Percentiles rank a stretch among this genome's conserved stretches.
Conservation (phyloP, 2,888 invertebrate genomes). For the Drosophila yooni region DNA sequence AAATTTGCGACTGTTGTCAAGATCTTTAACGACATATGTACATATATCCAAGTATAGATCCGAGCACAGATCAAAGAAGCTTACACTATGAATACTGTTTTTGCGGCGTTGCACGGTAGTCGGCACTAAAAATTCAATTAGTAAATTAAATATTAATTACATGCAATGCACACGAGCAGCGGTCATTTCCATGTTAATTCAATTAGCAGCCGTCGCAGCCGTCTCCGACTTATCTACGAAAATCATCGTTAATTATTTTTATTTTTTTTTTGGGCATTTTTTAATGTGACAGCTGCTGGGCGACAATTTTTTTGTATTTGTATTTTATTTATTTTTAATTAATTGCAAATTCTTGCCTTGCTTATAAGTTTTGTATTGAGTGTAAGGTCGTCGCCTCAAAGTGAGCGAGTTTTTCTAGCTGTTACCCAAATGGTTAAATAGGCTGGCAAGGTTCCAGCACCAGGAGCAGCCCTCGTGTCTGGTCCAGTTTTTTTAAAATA, state of each 20-base stretch:
- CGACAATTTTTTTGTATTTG: slow-evolving; percentile 9
- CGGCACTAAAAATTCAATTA: slow-evolving; percentile 66
- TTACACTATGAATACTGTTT: slow-evolving; percentile 39
- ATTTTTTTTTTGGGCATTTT: slow-evolving; percentile 3
- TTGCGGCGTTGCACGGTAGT: slow-evolving; percentile 60
- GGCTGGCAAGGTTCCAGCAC: slow-evolving; percentile 59
- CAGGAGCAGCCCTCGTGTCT: slow-evolving; percentile 58
- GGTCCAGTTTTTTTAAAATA: slow-evolving; percentile 28
- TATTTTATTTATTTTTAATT: slow-evolving; percentile 25
- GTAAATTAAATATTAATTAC: slow-evolving; percentile 73
- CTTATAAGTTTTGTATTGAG: slow-evolving; percentile 51
- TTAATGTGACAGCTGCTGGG: slow-evolving; percentile 26
- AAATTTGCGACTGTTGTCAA: slow-evolving; percentile 67
- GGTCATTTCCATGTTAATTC: slow-evolving; percentile 64
- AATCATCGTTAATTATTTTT: slow-evolving; percentile 19
- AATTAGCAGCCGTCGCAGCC: slow-evolving; percentile 56
- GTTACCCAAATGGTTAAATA: slow-evolving; percentile 12
- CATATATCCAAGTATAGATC: slow-evolving; percentile 10
- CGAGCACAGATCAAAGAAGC: slow-evolving; percentile 52
- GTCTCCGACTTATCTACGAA: slow-evolving; percentile 32
- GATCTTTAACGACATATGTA: slow-evolving; percentile 39
- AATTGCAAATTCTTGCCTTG: slow-evolving; percentile 42
- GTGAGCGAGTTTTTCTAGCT: slow-evolving; percentile 68
- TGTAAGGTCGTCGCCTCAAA: slow-evolving; percentile 70
- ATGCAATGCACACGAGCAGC: slow-evolving; percentile 33